Evolutionary conservation across 2,113 vertebrate species (phyloP), one percentile per base, ranked within the genome.

Genomic region (Gadus chalcogrammus): DNA sequence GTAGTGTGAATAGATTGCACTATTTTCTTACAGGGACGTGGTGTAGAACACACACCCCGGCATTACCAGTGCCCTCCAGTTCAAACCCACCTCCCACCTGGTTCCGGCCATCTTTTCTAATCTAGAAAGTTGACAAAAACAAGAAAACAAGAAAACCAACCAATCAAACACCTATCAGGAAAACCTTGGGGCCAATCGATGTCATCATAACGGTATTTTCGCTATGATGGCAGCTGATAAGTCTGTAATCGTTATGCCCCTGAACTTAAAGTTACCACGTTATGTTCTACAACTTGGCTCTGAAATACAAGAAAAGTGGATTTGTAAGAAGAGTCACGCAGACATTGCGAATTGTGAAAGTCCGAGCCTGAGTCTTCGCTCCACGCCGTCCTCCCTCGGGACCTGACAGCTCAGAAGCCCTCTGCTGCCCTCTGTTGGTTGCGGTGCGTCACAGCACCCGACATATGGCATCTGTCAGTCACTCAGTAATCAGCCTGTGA

Each of bases 401-500:
- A 60, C 24, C 0, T 11, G 20, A 17, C 20, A 15, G 67, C 82
- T 84, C 56, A 82, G 85, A 83, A 90, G 89, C 85, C 71, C 86
- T 91, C 85, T 91, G 85, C 88, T 91, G 88, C 87, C 87, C 88
- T 90, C 89, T 91, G 82, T 89, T 82, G 89, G 88, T 12, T 16
- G 9, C 38, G 61, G 7, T 18, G n/a, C 15, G 60, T 68, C 68
- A 65, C 17, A 67, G 15, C 5, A 0, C 31, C 69, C 64, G 72
- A 73, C 78, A 82, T 83, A 81, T 84, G 85, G 80, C 85, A 87
- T 76, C 81, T 87, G 83, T 82, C 86, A 68, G 61, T 89, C 84
- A 81, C 60, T 61, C 68, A 70, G 72, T 78, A 88, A 82, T 84
- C 87, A 80, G 83, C 88, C 84, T 83, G 77, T 70, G 71, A 80